Conservation (phyloP, 1,140 invertebrate genomes). For the Panagrolaimus sp. region DNA sequence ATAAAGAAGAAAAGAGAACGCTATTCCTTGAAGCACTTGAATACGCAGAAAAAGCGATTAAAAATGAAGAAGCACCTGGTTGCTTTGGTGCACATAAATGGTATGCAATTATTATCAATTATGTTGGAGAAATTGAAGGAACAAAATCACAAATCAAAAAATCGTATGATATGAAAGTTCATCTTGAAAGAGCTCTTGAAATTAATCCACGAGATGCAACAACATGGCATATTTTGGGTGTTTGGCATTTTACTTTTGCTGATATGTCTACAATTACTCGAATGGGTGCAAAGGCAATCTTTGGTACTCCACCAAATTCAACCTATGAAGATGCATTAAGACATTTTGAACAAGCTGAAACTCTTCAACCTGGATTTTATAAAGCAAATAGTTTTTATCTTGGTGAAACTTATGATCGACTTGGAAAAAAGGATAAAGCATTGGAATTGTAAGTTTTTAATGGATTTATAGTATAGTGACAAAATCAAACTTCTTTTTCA, state of each 20-base stretch:
- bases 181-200: conserved; percentile 53
- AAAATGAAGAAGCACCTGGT: conserved; percentile 29
- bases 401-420: conserved; percentile 42
- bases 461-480: too few relatives aligned
- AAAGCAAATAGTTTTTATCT: conserved; percentile 52
- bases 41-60: conserved; percentile 42
- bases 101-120: conserved; percentile 55
- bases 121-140: conserved; percentile 53
- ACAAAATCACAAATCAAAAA: conserved; percentile 46
- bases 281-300: conserved; percentile 45
- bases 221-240: conserved; percentile 57
- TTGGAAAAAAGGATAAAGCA: conserved; percentile 43
- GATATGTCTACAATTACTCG: conserved; percentile 41
- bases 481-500: too few relatives aligned
- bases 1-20: conserved; percentile 43
- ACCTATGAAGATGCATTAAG: conserved; percentile 55
- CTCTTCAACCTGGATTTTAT: conserved; percentile 52
- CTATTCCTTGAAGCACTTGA: conserved; percentile 47
- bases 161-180: conserved; percentile 40
- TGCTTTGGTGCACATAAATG: conserved; percentile 56
- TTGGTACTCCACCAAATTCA: conserved; percentile 45
- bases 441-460: conserved; percentile 22
- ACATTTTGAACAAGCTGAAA: conserved; percentile 50
- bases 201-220: conserved; percentile 50
- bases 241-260: conserved; percentile 56